Conservation (phyloP, 2,888 invertebrate genomes). For the Brachyptera putata region DNA sequence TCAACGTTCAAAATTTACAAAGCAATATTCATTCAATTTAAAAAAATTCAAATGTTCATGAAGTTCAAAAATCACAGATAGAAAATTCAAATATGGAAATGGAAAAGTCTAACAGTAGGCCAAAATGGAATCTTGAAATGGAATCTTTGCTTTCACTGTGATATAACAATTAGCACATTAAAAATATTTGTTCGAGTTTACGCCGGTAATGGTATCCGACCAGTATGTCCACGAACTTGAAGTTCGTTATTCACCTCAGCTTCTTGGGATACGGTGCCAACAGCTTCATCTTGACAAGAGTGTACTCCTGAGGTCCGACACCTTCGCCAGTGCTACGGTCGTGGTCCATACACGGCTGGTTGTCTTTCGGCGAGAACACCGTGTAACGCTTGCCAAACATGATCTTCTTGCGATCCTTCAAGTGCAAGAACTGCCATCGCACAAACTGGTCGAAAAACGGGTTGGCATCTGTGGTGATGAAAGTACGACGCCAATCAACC, state of each 20-base stretch:
- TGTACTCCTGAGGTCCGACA: constrained; percentile 97
- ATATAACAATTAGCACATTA: too few relatives aligned
- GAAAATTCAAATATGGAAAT: too few relatives aligned
- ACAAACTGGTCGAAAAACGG: constrained; percentile 98
- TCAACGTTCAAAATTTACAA: too few relatives aligned
- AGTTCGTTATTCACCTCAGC: constrained; percentile 62
- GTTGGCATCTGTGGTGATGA: constrained; percentile 97
- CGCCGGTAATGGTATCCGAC: too few relatives aligned
- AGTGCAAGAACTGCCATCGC: constrained; percentile 88
- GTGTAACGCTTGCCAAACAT: constrained; percentile 97
- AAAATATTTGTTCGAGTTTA: too few relatives aligned
- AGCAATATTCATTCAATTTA: too few relatives aligned
- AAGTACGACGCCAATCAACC: constrained; percentile 97
- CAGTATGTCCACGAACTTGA: too few relatives aligned
- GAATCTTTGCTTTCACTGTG: too few relatives aligned
- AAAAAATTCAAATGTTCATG: too few relatives aligned
- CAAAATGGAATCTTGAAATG: too few relatives aligned
- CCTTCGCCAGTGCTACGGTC: constrained; percentile 95
- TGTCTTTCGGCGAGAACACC: constrained; percentile 92
- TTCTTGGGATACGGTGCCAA: constrained; percentile 66
- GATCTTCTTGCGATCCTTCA: constrained; percentile 83
- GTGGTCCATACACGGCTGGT: constrained; percentile 99
- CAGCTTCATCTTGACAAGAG: constrained; percentile 88
- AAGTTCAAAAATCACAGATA: too few relatives aligned
- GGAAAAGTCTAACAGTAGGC: too few relatives aligned